Evolutionary conservation across 2,113 vertebrate genomes (phyloP).

Genomic region (Hemiprocne comata): DNA sequence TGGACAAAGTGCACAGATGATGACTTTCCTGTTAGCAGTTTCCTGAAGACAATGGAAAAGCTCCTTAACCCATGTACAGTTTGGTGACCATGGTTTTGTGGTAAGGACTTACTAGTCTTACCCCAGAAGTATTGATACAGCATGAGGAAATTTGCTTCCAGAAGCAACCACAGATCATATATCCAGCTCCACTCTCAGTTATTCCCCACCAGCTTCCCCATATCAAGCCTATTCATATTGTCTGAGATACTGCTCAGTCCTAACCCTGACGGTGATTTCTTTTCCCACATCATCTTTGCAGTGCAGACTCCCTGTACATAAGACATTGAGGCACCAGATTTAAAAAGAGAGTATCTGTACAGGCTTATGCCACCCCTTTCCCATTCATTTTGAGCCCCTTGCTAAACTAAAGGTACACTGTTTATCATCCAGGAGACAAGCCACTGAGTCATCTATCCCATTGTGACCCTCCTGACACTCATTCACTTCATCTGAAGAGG

Average conservation of each 20-base stretch:
- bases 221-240: not conserved
- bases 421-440: not conserved
- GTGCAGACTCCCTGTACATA: not conserved
- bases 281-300: not conserved
- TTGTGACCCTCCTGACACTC: not conserved
- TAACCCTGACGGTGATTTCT: not conserved
- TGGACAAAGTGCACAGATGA: not conserved
- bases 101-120: not conserved
- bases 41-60: not conserved
- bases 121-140: not conserved
- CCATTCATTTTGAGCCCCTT: not conserved
- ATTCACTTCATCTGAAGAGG: constrained; percentile 11
- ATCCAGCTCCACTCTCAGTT: not conserved
- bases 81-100: not conserved
- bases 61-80: not conserved
- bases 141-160: not conserved
- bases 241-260: not conserved
- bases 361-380: not conserved
- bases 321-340: not conserved
- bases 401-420: not conserved
- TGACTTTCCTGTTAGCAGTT: not conserved
- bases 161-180: not conserved
- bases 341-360: not conserved
- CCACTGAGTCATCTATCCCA: not conserved
- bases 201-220: not conserved